These are phyloP conservation scores for Phenacoccus solenopsis DNA, from an alignment of 1,140 invertebrate genomes.

Conservation along the genomic window DNA sequence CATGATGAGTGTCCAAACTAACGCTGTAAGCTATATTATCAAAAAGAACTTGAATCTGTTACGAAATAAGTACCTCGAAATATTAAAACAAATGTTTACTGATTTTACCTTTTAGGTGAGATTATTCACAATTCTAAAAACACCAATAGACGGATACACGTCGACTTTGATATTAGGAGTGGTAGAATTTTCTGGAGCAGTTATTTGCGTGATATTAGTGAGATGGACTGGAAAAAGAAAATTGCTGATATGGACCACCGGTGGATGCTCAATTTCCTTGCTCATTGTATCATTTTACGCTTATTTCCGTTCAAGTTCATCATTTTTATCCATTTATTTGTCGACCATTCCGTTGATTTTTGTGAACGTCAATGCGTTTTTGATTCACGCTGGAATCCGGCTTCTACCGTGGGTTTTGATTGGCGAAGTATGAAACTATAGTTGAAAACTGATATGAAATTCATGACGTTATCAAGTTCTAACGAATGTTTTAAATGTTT, in stretches of 20 bases:
- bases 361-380: constrained; percentile 49
- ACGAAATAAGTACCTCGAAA: too few species aligned
- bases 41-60: too few species aligned
- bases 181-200: constrained; percentile 47
- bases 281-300: constrained; percentile 43
- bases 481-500: constrained; percentile 18
- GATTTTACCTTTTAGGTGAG: constrained; percentile 30
- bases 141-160: constrained; percentile 56
- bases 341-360: constrained; percentile 44
- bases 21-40: constrained; percentile 42
- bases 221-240: constrained; percentile 55
- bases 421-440: constrained; percentile 44
- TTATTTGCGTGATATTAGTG: constrained; percentile 47
- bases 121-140: constrained; percentile 51
- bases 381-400: constrained; percentile 52
- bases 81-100: too few species aligned
- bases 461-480: too few species aligned
- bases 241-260: constrained; percentile 49
- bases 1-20: constrained; percentile 53
- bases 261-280: constrained; percentile 46
- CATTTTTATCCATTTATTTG: neutral
- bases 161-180: constrained; percentile 55
- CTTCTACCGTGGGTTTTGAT: constrained; percentile 63
- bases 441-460: too few species aligned
- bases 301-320: constrained; percentile 29